Base-by-base conservation (phyloP, 2,797 vertebrate species). In the Poecilia gillii region DNA sequence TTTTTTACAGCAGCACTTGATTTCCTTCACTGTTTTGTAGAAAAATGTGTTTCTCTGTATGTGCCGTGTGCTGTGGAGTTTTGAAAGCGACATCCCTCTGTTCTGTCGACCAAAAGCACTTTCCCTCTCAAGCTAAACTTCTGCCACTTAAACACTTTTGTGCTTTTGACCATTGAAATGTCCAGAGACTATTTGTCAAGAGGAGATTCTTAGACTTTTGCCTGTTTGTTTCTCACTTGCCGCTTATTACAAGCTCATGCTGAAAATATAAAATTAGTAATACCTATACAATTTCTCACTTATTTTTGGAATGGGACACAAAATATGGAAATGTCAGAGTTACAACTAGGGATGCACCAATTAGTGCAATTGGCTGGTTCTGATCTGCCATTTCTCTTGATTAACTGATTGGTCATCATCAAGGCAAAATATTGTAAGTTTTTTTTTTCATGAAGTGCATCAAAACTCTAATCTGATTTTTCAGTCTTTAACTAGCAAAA, bases 31-130 rank as follows among this genome's bases (percentile, higher is more conserved):
- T 82, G 72, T 91, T 87, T 81, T 78, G 36, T 84, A 33, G 72
- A 16, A 78, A 66, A 77, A 76, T 11, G 59, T 62, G 25, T 71
- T 68, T 87, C 78, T 85, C 33, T 74, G 71, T 77, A 77, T 79
- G 78, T 80, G 81, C 83, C 75, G 78, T 80, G 77, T 80, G 84
- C 81, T 80, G 85, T 90, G 86, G 78, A 75, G 84, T 85, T 83
- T 83, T 74, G 66, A 87, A 80, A 70, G 73, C 36, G 25, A 47
- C 77, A 75, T 73, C 62, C 6, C 2, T 79, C 31, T 76, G 74
- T 89, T 74, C 62, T 55, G 83, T 81, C 77, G 79, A 84, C 77
- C 74, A 88, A 84, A 82, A 84, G 76, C 79, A 77, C 73, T 55
- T 91, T 49, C 55, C 81, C 68, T 84, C 49, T 84, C 51, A 79